These are phyloP conservation scores for Neopipo cinnamomea DNA, from an alignment of 2,113 vertebrate species.

Conservation along the genomic window DNA sequence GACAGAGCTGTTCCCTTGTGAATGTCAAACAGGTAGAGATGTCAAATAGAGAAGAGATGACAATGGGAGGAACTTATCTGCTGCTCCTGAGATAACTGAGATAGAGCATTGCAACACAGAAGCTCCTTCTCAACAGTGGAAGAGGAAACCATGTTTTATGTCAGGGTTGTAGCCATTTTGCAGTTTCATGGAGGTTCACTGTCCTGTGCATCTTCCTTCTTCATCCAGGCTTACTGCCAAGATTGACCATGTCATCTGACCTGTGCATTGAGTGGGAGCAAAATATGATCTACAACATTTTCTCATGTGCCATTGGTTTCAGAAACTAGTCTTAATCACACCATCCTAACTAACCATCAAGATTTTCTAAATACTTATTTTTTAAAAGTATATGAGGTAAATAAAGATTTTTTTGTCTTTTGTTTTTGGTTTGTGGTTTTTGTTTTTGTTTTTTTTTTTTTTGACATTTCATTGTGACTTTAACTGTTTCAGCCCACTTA, in stretches of 20 bases:
- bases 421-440: too few relatives aligned
- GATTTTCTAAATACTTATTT: neutral
- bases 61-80: neutral
- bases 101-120: neutral
- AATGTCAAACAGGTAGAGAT: neutral
- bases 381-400: neutral
- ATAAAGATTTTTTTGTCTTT: neutral
- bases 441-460: neutral
- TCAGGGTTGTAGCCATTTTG: neutral
- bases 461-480: neutral
- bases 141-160: fast-evolving
- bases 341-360: neutral
- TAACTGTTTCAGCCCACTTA: neutral
- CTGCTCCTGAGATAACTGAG: neutral
- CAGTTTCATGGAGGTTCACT: neutral
- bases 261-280: neutral
- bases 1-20: neutral
- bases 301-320: neutral
- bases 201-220: neutral
- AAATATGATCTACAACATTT: neutral
- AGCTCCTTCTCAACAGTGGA: neutral
- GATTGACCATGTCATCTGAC: neutral
- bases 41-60: neutral
- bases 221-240: neutral
- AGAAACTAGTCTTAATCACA: neutral